Conservation (phyloP, 2,113 vertebrate species). For the Australoheros scitulus region DNA sequence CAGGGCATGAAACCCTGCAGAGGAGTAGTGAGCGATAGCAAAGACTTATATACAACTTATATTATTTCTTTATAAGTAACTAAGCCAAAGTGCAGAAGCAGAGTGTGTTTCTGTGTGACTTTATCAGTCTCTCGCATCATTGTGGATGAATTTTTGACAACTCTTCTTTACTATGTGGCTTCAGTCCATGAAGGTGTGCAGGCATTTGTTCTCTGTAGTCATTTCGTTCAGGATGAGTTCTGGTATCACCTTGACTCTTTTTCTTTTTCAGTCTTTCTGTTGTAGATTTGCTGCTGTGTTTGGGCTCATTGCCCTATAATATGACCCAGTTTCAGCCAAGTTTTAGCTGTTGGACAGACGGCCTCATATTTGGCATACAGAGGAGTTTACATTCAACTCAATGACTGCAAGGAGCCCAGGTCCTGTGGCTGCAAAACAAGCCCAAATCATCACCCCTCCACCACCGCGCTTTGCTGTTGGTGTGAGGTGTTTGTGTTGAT, state of each 20-base stretch:
- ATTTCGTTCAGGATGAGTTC: background rate
- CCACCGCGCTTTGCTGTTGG: background rate
- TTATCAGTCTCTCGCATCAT: background rate
- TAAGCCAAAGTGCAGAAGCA: background rate
- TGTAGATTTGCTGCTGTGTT: background rate
- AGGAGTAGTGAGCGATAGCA: constrained; percentile 23
- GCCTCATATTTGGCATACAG: background rate
- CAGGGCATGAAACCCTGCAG: constrained; percentile 11
- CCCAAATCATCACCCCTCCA: background rate
- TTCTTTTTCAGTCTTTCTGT: background rate
- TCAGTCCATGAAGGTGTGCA: background rate
- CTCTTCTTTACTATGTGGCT: background rate
- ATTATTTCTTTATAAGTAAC: no score
- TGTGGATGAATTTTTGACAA: background rate
- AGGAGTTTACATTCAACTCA: background rate
- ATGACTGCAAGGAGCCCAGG: background rate
- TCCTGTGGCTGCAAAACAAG: background rate
- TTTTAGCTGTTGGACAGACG: background rate
- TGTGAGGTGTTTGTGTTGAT: background rate
- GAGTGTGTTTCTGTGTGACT: no score
- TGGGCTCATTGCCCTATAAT: background rate
- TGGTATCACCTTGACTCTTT: background rate
- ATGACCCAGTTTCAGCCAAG: background rate
- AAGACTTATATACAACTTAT: background rate
- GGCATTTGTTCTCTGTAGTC: background rate